Evolutionary conservation across 2,113 vertebrate species (phyloP).

Genomic region (Anhinga anhinga): DNA sequence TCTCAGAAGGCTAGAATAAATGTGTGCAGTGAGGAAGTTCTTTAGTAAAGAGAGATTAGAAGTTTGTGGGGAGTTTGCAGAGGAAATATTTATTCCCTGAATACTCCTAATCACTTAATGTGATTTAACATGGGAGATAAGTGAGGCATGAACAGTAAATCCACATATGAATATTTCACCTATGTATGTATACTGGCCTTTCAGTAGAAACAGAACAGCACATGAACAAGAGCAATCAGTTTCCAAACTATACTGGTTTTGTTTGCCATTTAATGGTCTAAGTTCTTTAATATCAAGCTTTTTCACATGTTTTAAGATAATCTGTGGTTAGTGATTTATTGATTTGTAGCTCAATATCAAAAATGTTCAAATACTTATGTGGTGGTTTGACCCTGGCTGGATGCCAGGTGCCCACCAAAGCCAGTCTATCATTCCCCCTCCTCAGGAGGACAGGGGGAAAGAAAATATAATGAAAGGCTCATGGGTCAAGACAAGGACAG

Average conservation of each 20-base stretch:
- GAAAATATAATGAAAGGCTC: too few species aligned
- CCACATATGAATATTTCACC: not conserved
- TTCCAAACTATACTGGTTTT: not conserved
- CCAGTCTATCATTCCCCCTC: too few species aligned
- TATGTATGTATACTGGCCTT: not conserved
- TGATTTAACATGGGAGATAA: not conserved
- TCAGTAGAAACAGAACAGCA: not conserved
- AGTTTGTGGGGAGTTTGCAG: not conserved
- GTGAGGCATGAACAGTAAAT: not conserved
- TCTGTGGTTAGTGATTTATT: not conserved
- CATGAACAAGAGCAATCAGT: not conserved
- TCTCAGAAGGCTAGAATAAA: not conserved
- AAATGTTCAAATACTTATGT: not conserved
- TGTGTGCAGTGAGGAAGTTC: not conserved
- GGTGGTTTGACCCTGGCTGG: too few species aligned
- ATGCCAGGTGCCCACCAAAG: too few species aligned
- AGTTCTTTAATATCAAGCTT: rapidly evolving
- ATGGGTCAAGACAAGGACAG: too few species aligned
- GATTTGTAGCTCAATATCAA: not conserved
- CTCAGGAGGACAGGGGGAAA: too few species aligned
- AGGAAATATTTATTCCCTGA: not conserved
- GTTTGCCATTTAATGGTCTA: not conserved
- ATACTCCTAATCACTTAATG: rapidly evolving
- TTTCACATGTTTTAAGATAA: not conserved
- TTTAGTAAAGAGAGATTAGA: not conserved